Percentiles rank a stretch among this genome's conserved stretches.
phyloP scores from a whole-genome alignment of 2,113 vertebrate genomes.

The Sterrhoptilus dennistouni region DNA sequence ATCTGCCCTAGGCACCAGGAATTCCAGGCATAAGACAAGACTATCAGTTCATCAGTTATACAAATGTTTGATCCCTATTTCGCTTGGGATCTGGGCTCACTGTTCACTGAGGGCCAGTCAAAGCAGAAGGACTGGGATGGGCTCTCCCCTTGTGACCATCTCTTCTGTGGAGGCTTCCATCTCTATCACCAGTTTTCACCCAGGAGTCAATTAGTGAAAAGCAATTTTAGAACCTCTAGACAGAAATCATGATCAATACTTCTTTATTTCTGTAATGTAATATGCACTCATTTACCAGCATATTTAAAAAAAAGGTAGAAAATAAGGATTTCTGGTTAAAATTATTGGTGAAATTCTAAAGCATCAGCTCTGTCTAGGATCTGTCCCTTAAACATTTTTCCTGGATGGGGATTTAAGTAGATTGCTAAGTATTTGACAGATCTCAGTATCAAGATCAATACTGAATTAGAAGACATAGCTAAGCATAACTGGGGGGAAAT shows the following conservation, averaged over 20 bases:
- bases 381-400: constrained; percentile 58
- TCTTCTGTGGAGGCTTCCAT: background rate
- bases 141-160: background rate
- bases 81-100: background rate
- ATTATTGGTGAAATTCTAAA: constrained; percentile 44
- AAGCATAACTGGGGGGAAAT: constrained; percentile 80
- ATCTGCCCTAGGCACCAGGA: background rate
- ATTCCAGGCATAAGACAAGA: background rate
- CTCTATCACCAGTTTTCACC: background rate
- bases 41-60: background rate
- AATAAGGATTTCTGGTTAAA: constrained; percentile 24
- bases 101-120: background rate
- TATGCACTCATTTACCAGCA: background rate
- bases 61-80: background rate
- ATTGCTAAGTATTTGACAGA: constrained; percentile 74
- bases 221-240: background rate
- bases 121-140: background rate
- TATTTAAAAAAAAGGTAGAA: background rate
- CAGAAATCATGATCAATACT: background rate
- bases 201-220: background rate
- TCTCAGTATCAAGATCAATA: constrained; percentile 78
- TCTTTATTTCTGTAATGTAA: background rate
- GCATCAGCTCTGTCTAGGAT: constrained; percentile 10
- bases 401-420: constrained; percentile 63
- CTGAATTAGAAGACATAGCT: constrained; percentile 78